These are phyloP conservation scores for Hippoglossus stenolepis DNA, from an alignment of 2,113 vertebrate genomes.

Conservation along the genomic window DNA sequence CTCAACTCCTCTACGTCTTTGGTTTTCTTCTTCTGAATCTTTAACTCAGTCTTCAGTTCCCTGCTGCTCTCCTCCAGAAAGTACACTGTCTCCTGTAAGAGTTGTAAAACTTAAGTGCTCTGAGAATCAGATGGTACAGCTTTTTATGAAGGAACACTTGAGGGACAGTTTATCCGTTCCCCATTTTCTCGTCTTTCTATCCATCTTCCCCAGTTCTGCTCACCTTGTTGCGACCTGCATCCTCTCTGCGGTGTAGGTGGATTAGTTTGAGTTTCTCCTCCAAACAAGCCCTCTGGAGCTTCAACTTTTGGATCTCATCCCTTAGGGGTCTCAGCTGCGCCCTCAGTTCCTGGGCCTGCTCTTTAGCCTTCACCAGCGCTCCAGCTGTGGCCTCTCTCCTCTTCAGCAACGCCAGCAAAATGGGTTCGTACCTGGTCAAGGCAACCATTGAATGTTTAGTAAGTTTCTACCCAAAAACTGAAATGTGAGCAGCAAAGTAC, in stretches of 20 bases:
- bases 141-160: not conserved
- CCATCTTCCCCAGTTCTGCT: not conserved
- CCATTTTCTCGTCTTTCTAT: not conserved
- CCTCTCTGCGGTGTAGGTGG: conserved; percentile 86
- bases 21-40: conserved; percentile 89
- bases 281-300: conserved; percentile 86
- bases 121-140: not conserved
- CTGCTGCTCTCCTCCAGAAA: conserved; percentile 89
- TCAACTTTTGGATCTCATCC: conserved; percentile 85
- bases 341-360: conserved; percentile 86
- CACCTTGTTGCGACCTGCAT: conserved; percentile 89
- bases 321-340: conserved; percentile 85
- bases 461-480: not conserved
- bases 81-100: conserved; percentile 85
- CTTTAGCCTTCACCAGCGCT: conserved; percentile 84
- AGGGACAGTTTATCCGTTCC: not conserved
- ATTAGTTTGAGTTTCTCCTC: conserved; percentile 89
- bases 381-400: conserved; percentile 82
- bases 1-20: conserved; percentile 88
- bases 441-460: not conserved
- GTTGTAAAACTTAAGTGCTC: not conserved
- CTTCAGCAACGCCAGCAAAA: conserved; percentile 88
- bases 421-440: conserved; percentile 85
- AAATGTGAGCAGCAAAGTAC: no score
- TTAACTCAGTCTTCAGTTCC: conserved; percentile 87